Base-by-base conservation (phyloP, 2,888 invertebrate species). In the Drosophila neonasuta region DNA sequence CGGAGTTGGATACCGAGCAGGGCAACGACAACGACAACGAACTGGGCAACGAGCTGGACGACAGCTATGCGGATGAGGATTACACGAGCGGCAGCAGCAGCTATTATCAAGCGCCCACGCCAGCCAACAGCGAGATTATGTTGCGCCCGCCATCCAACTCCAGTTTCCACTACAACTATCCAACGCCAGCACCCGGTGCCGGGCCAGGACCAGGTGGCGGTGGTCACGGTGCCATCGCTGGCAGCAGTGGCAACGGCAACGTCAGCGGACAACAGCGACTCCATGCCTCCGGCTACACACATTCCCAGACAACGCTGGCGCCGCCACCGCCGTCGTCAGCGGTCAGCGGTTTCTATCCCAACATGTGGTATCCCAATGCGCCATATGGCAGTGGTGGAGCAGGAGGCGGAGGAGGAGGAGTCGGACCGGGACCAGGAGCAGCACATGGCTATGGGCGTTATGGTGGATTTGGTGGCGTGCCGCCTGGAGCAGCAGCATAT, bases 341-440 rank as follows among this genome's bases (percentile, higher is more conserved):
- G 5, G 36, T n/a, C 36, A 36, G 36, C 10, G 62, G 67, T 15
- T 84, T 74, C 65, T 88, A 86, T 69, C 82, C 88, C 11, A 90
- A 90, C 64, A 88, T 88, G 81, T 90, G 90, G 90, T 87, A 88
- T 75, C 89, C 90, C 2, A 89, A 89, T 77, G 78, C 89, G 7
- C 74, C 88, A 0, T 88, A 88, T 62, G 75, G 79, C 48, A 68
- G 66, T 13, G 42, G 66, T 15, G 45, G 60, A 4, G 32, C 41
- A 15, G 39, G 15, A 2, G 39, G 39, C 0, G 39, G 39, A 1
- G 39, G 15, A 6, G 39, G 6, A 6, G 49, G 29, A 13, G 15
- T 11, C n/a, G 42, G 62, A 11, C 54, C 62, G 10, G 57, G 24
- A 24, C 24, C 24, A 24, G 6, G 20, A 4, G 20, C 20, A 20